Evolutionary conservation across 1,140 invertebrate species (phyloP).

Genomic region (Drosophila nikananu): DNA sequence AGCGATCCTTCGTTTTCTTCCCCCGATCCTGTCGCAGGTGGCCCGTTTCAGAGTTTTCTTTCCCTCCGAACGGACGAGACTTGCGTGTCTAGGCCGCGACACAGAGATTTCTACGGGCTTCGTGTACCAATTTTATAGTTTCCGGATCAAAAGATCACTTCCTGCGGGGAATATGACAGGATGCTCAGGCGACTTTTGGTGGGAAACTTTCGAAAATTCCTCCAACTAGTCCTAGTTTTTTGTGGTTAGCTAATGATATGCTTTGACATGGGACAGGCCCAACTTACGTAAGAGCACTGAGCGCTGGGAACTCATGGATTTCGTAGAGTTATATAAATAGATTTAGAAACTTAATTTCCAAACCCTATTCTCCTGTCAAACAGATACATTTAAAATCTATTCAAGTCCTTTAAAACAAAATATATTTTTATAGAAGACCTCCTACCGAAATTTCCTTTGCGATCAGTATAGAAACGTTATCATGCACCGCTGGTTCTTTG

Average conservation of each 20-base stretch:
- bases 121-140: conserved; percentile 75
- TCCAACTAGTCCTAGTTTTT: conserved; percentile 8
- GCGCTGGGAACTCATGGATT: neutral
- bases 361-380: neutral
- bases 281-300: no score
- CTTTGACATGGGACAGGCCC: conserved; percentile 24
- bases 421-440: neutral
- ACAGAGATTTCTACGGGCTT: conserved; percentile 61
- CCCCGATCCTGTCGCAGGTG: conserved; percentile 65
- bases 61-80: conserved; percentile 2
- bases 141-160: conserved; percentile 85
- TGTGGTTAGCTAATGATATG: conserved; percentile 43
- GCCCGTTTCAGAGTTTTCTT: conserved; percentile 49
- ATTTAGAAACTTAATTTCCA: neutral
- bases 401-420: conserved; percentile 10
- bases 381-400: neutral
- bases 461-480: neutral
- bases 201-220: conserved; percentile 52
- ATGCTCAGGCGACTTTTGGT: conserved; percentile 64
- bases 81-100: conserved; percentile 59
- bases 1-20: conserved; percentile 12
- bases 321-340: neutral
- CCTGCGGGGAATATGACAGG: conserved; percentile 77
- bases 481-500: conserved; percentile 82
- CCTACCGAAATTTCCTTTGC: conserved; percentile 30